Evolutionary conservation across 2,888 invertebrate genomes (phyloP), one percentile per base, ranked within the genome.

Genomic region (Syrista parreyssii): DNA sequence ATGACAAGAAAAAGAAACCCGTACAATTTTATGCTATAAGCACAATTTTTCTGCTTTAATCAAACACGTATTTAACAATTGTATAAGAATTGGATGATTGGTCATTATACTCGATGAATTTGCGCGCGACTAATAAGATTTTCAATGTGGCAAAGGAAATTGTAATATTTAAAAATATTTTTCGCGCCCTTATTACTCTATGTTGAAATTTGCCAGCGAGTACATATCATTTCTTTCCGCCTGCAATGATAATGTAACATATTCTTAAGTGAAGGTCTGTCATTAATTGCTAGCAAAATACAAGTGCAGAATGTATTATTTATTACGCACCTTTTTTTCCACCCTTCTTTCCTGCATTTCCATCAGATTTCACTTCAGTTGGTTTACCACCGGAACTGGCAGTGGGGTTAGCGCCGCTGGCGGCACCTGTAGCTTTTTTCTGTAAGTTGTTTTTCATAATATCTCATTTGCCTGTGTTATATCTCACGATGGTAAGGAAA

Each of bases 311-410:
- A 33, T 68, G 9, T 36, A 73, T 55, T 76, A 31, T 35, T 71
- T 33, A 73, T 12, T 55, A 33, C 33, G 3, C 73, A 85, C 86
- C 86, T 82, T 85, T 86, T 75, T 84, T 85, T 23, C 84, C 83
- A 73, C 85, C 83, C 79, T 85, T 85, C 76, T 84, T 84, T 81
- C 83, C 84, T 35, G 79, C 82, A 68, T 80, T 81, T 23, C 80
- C 80, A 36, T 83, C 83, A 23, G 77, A 76, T 77, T 85, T 84
- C 15, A 79, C 79, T 68, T 82, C 84, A 11, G 83, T 71, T 11
- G 77, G 33, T 77, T 85, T 85, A 12, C 79, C 84, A 30, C 76
- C 83, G 33, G 80, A 80, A 31, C 79, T 36, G 32, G 76, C 78
- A 34, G 36, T 79, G n/a, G 78, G 78, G 31, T 79, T 80, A 68